phyloP scores from a whole-genome alignment of 2,888 invertebrate genomes.

The Ellobium chinense region DNA sequence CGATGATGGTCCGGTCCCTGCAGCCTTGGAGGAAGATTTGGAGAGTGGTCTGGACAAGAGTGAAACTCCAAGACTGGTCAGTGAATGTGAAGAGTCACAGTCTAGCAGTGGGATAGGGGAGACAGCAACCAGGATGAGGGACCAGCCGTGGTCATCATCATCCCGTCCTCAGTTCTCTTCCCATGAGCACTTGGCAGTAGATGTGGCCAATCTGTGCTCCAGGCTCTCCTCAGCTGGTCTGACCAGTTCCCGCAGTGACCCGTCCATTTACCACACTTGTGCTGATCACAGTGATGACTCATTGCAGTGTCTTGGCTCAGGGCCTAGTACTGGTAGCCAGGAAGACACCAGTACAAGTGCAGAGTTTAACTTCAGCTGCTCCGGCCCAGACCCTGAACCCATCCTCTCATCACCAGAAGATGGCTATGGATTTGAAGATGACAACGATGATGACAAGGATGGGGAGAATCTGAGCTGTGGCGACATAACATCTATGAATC shows the following conservation, averaged over 20 bases:
- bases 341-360: conserved; percentile 65
- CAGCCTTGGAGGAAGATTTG: neutral
- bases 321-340: conserved; percentile 58
- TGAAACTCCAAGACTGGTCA: conserved; percentile 14
- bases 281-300: conserved; percentile 47
- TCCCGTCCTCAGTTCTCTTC: conserved; percentile 34
- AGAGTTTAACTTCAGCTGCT: conserved; percentile 62
- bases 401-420: conserved; percentile 57
- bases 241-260: conserved; percentile 63
- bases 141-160: neutral
- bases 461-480: no score
- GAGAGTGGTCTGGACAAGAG: conserved; percentile 17
- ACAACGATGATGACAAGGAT: conserved; percentile 45
- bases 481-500: conserved; percentile 5
- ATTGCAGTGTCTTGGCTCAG: conserved; percentile 52
- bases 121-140: neutral
- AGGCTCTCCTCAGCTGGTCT: conserved; percentile 55
- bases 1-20: neutral
- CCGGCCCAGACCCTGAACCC: conserved; percentile 54
- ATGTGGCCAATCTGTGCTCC: conserved; percentile 55
- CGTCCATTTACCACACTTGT: conserved; percentile 64
- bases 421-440: conserved; percentile 41
- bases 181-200: conserved; percentile 36
- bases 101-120: conserved; percentile 33
- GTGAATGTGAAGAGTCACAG: conserved; percentile 30